Conservation (phyloP, 2,797 vertebrate genomes). For the Antennarius maculatus region DNA sequence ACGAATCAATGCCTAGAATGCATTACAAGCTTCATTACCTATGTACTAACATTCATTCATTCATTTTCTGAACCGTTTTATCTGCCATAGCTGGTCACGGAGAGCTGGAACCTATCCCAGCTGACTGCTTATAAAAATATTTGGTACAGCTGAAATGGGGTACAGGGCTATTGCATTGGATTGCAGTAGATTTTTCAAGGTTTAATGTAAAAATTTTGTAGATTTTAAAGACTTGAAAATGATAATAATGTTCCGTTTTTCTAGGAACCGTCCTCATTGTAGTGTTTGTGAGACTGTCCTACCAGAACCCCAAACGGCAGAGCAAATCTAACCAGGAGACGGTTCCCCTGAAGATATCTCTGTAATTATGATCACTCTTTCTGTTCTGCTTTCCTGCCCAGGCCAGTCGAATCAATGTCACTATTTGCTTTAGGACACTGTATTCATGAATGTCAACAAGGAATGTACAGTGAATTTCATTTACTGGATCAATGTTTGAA, state of each 20-base stretch:
- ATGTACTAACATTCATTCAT: no score
- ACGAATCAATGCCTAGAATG: not conserved
- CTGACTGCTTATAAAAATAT: not conserved
- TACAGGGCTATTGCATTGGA: not conserved
- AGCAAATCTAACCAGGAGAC: constrained; percentile 78
- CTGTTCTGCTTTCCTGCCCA: constrained; percentile 1
- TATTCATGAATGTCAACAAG: constrained; percentile 34
- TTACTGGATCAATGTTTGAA: constrained; percentile 22
- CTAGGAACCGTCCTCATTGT: constrained; percentile 80
- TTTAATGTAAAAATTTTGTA: not conserved
- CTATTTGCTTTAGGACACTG: constrained; percentile 9
- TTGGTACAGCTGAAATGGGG: not conserved
- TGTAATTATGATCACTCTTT: constrained; percentile 43
- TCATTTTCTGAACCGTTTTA: no score
- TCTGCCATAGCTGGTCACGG: no score
- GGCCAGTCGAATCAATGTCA: not conserved
- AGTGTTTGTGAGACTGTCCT: constrained; percentile 81
- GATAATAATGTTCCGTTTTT: constrained; percentile 20
- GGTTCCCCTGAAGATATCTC: constrained; percentile 77
- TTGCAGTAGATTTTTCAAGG: not conserved
- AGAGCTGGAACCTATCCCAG: no score
- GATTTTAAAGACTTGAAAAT: not conserved
- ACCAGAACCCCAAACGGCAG: constrained; percentile 77
- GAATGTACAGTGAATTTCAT: constrained; percentile 25
- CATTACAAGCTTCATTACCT: not conserved